A percentile compares a stretch with the other conserved stretches of the same genome.
Conservation (phyloP, 2,888 invertebrate species). For the Bursaphelenchus okinawaensis region DNA sequence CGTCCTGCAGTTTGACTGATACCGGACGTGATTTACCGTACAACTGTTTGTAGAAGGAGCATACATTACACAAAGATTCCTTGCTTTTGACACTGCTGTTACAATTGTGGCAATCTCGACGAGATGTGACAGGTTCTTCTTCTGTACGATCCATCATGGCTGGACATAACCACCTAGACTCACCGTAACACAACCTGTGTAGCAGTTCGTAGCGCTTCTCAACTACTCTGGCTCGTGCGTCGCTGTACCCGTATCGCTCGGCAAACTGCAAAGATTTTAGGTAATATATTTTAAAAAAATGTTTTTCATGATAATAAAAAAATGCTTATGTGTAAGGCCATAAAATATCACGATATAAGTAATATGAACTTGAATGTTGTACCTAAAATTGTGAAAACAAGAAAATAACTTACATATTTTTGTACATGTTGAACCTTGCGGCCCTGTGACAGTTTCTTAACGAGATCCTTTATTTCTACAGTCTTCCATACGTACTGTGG, state of each 20-base stretch:
- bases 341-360: too few species aligned
- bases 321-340: too few species aligned
- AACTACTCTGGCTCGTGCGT: neutral
- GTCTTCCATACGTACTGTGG: neutral
- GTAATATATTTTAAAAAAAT: neutral
- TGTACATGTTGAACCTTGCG: neutral
- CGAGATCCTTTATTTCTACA: neutral
- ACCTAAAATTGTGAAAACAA: neutral
- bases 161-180: slow-evolving; percentile 4
- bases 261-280: neutral
- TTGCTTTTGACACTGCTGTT: too few species aligned
- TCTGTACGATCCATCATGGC: neutral
- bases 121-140: neutral
- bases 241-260: neutral
- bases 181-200: slow-evolving; percentile 7
- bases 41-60: neutral
- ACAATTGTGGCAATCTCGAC: slow-evolving; percentile 8
- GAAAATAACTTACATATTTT: neutral
- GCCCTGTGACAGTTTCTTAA: slow-evolving; percentile 4
- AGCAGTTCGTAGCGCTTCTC: slow-evolving; percentile 12
- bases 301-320: neutral
- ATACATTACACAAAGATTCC: neutral
- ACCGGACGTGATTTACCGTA: neutral
- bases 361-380: too few species aligned
- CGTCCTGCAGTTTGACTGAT: neutral